These are phyloP conservation scores for Trisateles emortualis DNA, from an alignment of 2,888 invertebrate species.

Conservation along the genomic window DNA sequence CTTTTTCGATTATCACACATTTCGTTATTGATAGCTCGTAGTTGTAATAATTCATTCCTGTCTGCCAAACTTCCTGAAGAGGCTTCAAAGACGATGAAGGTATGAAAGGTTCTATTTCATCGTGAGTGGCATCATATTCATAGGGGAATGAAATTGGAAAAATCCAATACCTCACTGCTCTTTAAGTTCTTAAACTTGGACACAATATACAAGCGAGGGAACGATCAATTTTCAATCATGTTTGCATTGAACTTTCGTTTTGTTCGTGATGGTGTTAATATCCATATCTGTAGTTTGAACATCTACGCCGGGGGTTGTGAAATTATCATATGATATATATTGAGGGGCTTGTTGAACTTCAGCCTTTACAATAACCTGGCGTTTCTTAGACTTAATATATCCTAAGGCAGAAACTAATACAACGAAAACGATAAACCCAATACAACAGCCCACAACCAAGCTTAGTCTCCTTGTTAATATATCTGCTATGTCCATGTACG, in stretches of 20 bases:
- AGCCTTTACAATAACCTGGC: slow-evolving; percentile 91
- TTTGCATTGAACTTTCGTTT: slow-evolving; percentile 70
- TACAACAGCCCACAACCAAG: slow-evolving; percentile 94
- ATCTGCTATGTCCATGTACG: slow-evolving; percentile 90
- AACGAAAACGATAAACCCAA: slow-evolving; percentile 95
- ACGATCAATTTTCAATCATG: slow-evolving; percentile 56
- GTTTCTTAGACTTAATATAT: slow-evolving; percentile 94
- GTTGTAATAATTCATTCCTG: slow-evolving; percentile 74
- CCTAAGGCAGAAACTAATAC: slow-evolving; percentile 94
- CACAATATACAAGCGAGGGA: slow-evolving; percentile 39
- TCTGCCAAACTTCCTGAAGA: slow-evolving; percentile 69
- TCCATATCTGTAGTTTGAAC: slow-evolving; percentile 80
- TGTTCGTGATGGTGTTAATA: slow-evolving; percentile 79
- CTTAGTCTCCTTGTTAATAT: slow-evolving; percentile 93
- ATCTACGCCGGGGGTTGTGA: slow-evolving; percentile 72
- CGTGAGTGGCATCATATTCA: slow-evolving; percentile 68
- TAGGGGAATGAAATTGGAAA: slow-evolving; percentile 61
- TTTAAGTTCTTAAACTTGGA: slow-evolving; percentile 48
- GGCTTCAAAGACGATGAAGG: slow-evolving; percentile 67
- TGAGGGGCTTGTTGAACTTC: slow-evolving; percentile 91
- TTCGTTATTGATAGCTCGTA: slow-evolving; percentile 74
- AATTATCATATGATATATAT: slow-evolving; percentile 91
- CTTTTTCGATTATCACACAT: slow-evolving; percentile 77
- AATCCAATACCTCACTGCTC: slow-evolving; percentile 51
- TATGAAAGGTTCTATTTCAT: slow-evolving; percentile 62